phyloP scores from a whole-genome alignment of 2,797 vertebrate genomes.

The Ptychadena robeensis region DNA sequence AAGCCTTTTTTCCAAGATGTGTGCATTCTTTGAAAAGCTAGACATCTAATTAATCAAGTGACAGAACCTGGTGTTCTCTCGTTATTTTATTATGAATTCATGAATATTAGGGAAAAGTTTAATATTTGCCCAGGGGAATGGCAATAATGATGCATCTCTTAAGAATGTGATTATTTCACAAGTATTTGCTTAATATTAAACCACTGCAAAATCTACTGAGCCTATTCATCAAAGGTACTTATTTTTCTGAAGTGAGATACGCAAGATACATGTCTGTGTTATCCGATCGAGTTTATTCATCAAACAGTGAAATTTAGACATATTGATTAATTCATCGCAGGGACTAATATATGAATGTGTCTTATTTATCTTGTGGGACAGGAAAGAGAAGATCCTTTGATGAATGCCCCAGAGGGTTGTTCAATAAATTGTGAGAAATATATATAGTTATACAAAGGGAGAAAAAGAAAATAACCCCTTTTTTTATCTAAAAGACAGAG shows the following conservation, averaged over 20 bases:
- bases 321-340: slow-evolving; percentile 33
- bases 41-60: slow-evolving; percentile 52
- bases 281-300: slow-evolving; percentile 8
- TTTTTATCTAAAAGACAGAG: too few species aligned
- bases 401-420: slow-evolving; percentile 15
- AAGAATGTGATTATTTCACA: slow-evolving; percentile 45
- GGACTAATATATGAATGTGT: slow-evolving; percentile 23
- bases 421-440: not conserved
- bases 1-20: slow-evolving; percentile 4
- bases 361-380: slow-evolving; percentile 25
- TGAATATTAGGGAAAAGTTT: slow-evolving; percentile 40
- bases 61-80: slow-evolving; percentile 30
- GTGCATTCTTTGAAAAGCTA: slow-evolving; percentile 35
- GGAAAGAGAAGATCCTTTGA: slow-evolving; percentile 32
- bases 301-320: slow-evolving; percentile 43
- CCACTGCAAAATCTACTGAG: slow-evolving; percentile 2
- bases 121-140: slow-evolving; percentile 45
- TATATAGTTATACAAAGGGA: not conserved
- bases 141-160: slow-evolving; percentile 44
- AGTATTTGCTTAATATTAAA: slow-evolving; percentile 43
- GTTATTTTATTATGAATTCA: slow-evolving; percentile 45
- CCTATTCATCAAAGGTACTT: slow-evolving; percentile 46
- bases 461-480: too few species aligned
- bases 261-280: slow-evolving; percentile 27
- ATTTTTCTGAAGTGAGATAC: slow-evolving; percentile 38